Evolutionary conservation across 2,888 invertebrate genomes (phyloP), one percentile per base, ranked within the genome.

Genomic region (Eretmocerus hayati): DNA sequence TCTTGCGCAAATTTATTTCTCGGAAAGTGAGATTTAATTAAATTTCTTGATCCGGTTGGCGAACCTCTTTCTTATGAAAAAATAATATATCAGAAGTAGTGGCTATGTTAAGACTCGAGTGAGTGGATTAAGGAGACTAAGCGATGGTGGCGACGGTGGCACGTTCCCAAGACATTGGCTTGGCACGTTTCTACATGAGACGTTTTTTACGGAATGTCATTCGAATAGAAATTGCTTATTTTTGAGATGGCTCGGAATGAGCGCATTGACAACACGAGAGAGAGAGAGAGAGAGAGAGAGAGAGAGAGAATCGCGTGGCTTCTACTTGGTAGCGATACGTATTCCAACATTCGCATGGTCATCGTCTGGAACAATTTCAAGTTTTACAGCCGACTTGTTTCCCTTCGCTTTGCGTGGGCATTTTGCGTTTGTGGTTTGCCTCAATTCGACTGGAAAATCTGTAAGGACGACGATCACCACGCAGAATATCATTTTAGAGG

Each of bases 141-240:
- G 48, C 39, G 33, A 46, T 9, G 22, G 21, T 16, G 38, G 23
- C 16, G 43, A 8, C 22, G 20, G n/a, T 11, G 26, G 26, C 26
- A 26, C 26, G 13, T 21, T 20, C 18, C 9, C 22, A 31, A 42
- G 42, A 42, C 42, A 37, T 42, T 38, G 46, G 43, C 47, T 11
- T 30, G 30, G 20, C 26, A 32, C 15, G 18, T 6, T 11, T 6
- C 26, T 6, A 26, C 11, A 26, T 26, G 26, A 26, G 26, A 26
- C 8, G 26, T 26, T 40, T 46, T 66, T 67, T 64, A 66, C 63
- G 62, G 59, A 65, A 59, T 64, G 64, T 68, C 69, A 63, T 66
- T 67, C 60, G 69, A 66, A 68, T 69, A 66, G 62, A 52, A 69
- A 69, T 61, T 56, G 53, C 63, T 62, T 57, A n/a, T 56, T 63